Conservation (phyloP, 2,113 vertebrate genomes). For the Alaudala cheleensis region DNA sequence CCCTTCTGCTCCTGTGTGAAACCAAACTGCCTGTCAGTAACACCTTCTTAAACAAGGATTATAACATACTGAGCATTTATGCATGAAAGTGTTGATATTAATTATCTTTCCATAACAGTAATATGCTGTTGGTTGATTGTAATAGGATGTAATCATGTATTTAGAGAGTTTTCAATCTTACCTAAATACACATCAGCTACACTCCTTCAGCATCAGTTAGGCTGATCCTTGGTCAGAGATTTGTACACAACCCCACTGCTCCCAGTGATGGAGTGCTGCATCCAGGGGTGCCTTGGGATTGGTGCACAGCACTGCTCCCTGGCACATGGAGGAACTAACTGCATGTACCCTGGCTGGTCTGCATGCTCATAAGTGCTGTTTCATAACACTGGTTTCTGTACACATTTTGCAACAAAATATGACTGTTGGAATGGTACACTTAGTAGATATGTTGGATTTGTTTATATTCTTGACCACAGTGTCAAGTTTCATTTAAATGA, state of each 20-base stretch:
- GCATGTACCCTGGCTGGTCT: rapidly evolving
- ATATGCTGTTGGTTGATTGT: not conserved
- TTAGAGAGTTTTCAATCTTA: not conserved
- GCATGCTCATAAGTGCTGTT: not conserved
- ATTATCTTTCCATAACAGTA: not conserved
- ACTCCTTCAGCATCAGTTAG: not conserved
- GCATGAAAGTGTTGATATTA: not conserved
- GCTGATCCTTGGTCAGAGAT: not conserved
- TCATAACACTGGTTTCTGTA: not conserved
- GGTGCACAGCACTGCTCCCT: not conserved
- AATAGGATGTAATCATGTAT: not conserved
- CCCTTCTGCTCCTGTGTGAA: not conserved
- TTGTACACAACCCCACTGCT: not conserved
- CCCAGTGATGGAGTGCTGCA: not conserved
- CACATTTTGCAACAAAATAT: not conserved
- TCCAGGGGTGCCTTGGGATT: not conserved
- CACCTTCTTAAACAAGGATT: constrained; percentile 13
- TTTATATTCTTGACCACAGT: not conserved
- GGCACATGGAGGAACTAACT: not conserved
- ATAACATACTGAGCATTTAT: not conserved
- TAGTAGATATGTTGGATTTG: not conserved
- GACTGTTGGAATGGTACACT: not conserved
- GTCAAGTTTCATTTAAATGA: not conserved
- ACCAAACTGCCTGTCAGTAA: not conserved
- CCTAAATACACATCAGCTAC: not conserved